Conservation (phyloP, 2,888 invertebrate species). For the Lysandra bellargus region DNA sequence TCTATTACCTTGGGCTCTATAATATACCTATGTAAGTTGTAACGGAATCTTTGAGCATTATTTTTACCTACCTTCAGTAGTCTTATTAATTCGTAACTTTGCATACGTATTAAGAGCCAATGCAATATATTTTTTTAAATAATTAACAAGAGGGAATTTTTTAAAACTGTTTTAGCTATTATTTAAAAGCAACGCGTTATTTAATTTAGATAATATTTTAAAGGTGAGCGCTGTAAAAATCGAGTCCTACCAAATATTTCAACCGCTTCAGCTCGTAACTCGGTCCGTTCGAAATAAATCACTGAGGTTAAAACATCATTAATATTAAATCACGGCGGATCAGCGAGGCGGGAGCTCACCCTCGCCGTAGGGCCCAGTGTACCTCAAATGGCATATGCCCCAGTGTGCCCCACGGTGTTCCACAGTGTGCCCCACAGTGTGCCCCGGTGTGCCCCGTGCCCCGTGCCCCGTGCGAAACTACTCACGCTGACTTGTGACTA, state of each 20-base stretch:
- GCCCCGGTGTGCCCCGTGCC: neutral
- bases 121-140: no score
- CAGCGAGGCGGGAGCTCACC: slow-evolving; percentile 60
- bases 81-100: no score
- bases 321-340: slow-evolving; percentile 78
- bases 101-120: no score
- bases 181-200: no score
- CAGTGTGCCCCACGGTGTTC: neutral
- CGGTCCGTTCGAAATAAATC: slow-evolving; percentile 67
- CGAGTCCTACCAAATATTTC: neutral
- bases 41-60: no score
- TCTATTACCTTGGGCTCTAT: no score
- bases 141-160: no score
- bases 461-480: slow-evolving; percentile 10
- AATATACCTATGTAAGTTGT: no score
- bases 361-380: slow-evolving; percentile 34
- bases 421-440: neutral
- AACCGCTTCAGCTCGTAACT: slow-evolving; percentile 35
- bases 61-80: no score
- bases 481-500: slow-evolving; percentile 19
- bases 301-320: slow-evolving; percentile 80
- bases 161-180: no score
- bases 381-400: neutral
- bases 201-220: no score
- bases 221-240: no score